Percentiles rank a stretch among this genome's conserved stretches.
Conservation (phyloP, 2,888 invertebrate species). For the Rambutsinella grinnellia region DNA sequence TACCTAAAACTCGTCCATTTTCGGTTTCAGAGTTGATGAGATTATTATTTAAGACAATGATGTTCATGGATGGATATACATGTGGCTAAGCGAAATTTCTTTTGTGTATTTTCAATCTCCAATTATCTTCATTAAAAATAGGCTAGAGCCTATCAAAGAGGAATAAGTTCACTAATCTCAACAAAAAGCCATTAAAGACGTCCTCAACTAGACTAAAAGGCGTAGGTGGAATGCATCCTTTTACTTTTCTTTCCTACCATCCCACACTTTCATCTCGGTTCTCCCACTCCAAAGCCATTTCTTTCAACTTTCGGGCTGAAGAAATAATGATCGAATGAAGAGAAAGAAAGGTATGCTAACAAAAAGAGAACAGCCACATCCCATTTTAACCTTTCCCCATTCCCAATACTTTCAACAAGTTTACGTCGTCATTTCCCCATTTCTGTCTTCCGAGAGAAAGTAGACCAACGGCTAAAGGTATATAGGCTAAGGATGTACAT, state of each 20-base stretch:
- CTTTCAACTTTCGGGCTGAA: constrained; percentile 10
- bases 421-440: not conserved
- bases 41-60: too few species aligned
- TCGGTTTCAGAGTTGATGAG: too few species aligned
- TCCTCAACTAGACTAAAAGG: too few species aligned
- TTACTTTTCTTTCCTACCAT: not conserved
- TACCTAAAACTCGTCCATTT: too few species aligned
- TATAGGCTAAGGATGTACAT: not conserved
- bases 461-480: not conserved
- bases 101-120: too few species aligned
- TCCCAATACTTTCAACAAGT: constrained; percentile 20
- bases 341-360: constrained; percentile 21
- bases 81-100: too few species aligned
- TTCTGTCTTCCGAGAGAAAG: not conserved
- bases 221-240: too few species aligned
- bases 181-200: too few species aligned
- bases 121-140: too few species aligned
- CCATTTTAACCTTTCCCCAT: not conserved
- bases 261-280: constrained; percentile 27
- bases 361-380: constrained; percentile 6
- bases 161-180: too few species aligned
- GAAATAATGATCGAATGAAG: not conserved
- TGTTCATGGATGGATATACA: too few species aligned
- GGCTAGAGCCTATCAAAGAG: too few species aligned
- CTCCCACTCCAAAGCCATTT: not conserved